Percentiles rank a stretch among this genome's conserved stretches.
Conservation (phyloP, 2,113 vertebrate species). For the Tragelaphus buxtoni region DNA sequence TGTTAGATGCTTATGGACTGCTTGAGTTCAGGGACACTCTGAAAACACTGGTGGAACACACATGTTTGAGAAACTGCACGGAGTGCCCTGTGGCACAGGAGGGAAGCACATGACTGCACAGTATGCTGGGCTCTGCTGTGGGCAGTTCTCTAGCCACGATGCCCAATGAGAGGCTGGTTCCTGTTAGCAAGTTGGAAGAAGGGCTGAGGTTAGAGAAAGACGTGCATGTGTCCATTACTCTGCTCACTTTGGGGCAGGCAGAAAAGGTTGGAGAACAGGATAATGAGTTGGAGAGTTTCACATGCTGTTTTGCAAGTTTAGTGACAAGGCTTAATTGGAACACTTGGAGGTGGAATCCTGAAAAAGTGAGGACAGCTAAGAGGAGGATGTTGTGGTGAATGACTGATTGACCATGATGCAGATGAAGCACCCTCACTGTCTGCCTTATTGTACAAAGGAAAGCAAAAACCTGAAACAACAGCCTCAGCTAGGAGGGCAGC, state of each 20-base stretch:
- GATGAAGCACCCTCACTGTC: accelerated
- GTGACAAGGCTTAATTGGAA: background rate
- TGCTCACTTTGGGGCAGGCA: background rate
- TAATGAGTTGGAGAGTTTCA: background rate
- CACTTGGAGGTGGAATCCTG: background rate
- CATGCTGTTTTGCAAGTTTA: background rate
- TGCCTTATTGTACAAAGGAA: background rate
- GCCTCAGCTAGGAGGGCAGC: background rate
- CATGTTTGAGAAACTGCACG: background rate
- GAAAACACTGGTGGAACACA: background rate
- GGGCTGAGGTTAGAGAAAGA: background rate
- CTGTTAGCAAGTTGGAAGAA: background rate
- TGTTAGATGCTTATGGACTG: background rate
- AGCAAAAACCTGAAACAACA: background rate
- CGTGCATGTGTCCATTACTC: background rate
- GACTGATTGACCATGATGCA: background rate
- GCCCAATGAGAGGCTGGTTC: background rate
- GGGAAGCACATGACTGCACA: accelerated
- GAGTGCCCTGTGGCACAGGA: background rate
- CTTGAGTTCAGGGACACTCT: background rate
- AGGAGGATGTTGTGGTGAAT: background rate
- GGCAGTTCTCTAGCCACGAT: accelerated
- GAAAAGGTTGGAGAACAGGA: background rate
- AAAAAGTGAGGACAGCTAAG: background rate
- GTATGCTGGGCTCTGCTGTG: background rate